Percentiles rank a stretch among this genome's conserved stretches.
Conservation (phyloP, 2,888 invertebrate species). For the Perdita meconis region DNA sequence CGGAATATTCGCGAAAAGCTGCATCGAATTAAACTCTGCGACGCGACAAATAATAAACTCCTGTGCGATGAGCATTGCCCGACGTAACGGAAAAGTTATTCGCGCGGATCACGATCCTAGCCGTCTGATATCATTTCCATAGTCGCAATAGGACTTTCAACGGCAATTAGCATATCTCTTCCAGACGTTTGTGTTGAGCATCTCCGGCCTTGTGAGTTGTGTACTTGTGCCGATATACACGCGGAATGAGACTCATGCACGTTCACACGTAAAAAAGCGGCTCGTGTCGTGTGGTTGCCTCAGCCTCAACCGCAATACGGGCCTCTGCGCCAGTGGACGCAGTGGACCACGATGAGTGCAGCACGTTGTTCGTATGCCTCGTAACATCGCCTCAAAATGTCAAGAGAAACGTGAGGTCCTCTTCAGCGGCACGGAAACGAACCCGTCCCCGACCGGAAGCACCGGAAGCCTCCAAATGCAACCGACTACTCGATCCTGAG, state of each 20-base stretch:
- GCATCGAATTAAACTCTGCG: constrained; percentile 5
- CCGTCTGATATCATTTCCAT: not conserved
- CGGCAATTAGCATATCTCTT: not conserved
- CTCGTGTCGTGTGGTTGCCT: constrained; percentile 25
- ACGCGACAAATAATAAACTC: constrained; percentile 15
- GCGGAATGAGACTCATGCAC: not conserved
- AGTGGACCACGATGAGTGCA: constrained; percentile 46
- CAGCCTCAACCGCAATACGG: constrained; percentile 45
- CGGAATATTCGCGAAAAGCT: not conserved
- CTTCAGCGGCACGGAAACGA: not conserved
- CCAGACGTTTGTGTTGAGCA: not conserved
- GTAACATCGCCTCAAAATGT: constrained; percentile 34
- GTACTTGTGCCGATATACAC: not conserved
- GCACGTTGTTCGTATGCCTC: constrained; percentile 11
- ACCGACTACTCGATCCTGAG: constrained; percentile 50
- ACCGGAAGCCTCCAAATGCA: constrained; percentile 46
- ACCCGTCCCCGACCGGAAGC: not conserved
- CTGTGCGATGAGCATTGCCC: not conserved
- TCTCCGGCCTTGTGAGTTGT: not conserved
- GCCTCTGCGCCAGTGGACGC: constrained; percentile 42
- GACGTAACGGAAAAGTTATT: not conserved
- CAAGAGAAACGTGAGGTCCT: constrained; percentile 35
- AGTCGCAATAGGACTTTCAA: not conserved
- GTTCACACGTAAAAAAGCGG: constrained; percentile 4
- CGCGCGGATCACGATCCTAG: constrained; percentile 7